Evolutionary conservation across 2,797 vertebrate species (phyloP), one percentile per base, ranked within the genome.

Genomic region (Gymnocypris eckloni): DNA sequence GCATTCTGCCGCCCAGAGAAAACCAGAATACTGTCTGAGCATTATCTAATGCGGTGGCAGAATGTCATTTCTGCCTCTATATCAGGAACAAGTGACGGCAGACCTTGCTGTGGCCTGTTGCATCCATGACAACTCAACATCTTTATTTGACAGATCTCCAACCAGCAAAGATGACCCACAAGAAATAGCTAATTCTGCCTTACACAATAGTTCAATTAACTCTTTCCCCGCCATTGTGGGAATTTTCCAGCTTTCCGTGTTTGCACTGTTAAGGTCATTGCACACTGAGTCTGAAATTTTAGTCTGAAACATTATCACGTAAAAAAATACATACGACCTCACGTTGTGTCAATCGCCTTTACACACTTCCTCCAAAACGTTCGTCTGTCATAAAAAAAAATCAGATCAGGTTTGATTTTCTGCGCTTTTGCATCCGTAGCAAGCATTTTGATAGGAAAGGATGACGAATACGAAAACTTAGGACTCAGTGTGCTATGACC

Each of bases 111-210:
- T 33, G 37, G 54, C 75, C 45, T 80, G 87, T 83, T 41, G 81
- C 92, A 84, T 86, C 88, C 86, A 86, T 91, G 88, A 89, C 89
- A 89, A 93, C 90, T 43, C 90, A 72, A 91, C 75, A 87, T 93
- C 91, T 93, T 93, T 90, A 91, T 89, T 87, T 88, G 89, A 92
- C 75, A 84, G 50, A 54, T 81, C 67, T 33, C 33, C 86, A 83
- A 45, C 39, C 54, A 43, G 90, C 88, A 91, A 90, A 86, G 88
- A 76, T 45, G 78, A 79, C 28, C 67, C 20, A 70, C 75, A 88
- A 89, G 88, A 72, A 77, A 39, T 20, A 13, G 28, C 48, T 67
- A 67, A 37, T 67, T 67, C 15, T 9, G 28, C 33, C 64, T 28
- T 18, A 18, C 16, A 3, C 25, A 18, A 37, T 16, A 3, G 6